Evolutionary conservation across 2,113 vertebrate genomes (phyloP).

Genomic region (Vidua macroura): DNA sequence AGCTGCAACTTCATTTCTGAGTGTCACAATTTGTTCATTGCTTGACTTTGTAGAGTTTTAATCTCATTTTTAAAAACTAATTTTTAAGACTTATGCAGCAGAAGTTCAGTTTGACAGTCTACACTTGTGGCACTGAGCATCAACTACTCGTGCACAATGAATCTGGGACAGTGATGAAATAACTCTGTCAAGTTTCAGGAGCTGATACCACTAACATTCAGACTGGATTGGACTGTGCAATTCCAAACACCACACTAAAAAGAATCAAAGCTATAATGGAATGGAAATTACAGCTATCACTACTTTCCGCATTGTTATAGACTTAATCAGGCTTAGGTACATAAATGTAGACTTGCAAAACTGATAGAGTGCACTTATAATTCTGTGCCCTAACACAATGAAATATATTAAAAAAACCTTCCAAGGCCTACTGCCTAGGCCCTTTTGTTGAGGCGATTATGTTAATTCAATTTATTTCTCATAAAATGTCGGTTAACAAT

Average conservation of each 20-base stretch:
- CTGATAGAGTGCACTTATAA: not conserved
- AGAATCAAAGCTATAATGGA: not conserved
- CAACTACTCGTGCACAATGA: not conserved
- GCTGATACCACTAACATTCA: not conserved
- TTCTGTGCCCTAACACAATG: not conserved
- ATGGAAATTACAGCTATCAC: not conserved
- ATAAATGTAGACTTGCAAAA: constrained; percentile 2
- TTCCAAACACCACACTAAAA: not conserved
- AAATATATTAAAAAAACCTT: not conserved
- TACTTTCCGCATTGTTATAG: not conserved
- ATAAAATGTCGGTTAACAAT: not conserved
- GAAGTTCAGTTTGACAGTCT: not conserved
- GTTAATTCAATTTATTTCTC: not conserved
- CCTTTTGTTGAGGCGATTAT: not conserved
- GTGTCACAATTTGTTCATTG: not conserved
- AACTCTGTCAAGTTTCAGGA: not conserved
- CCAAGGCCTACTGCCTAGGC: not conserved
- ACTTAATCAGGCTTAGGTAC: constrained; percentile 33
- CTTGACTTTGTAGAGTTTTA: not conserved
- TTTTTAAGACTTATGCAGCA: not conserved
- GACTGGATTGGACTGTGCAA: not conserved
- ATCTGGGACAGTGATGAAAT: not conserved
- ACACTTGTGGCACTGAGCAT: not conserved
- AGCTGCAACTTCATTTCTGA: not conserved
- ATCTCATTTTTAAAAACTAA: not conserved